Conservation (phyloP, 2,797 vertebrate species). For the Cephalopachus bancanus region DNA sequence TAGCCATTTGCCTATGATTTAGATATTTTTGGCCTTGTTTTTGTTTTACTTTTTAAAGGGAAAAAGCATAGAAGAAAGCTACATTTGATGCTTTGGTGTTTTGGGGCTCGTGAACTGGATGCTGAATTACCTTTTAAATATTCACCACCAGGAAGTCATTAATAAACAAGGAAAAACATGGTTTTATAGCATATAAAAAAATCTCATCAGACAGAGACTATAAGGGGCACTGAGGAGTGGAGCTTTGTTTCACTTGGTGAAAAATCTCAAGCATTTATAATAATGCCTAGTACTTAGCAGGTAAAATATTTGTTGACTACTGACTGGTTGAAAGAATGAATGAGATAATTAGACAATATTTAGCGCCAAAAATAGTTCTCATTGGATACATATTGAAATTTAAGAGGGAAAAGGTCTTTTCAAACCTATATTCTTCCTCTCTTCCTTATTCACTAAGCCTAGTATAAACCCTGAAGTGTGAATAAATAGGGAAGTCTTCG, state of each 20-base stretch:
- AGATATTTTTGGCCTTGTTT: not conserved
- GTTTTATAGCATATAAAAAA: not conserved
- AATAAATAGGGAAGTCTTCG: not conserved
- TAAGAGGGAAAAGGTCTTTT: not conserved
- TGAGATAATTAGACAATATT: conserved; percentile 76
- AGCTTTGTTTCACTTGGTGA: not conserved
- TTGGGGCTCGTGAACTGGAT: not conserved
- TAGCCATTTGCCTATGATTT: not conserved
- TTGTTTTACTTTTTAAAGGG: not conserved
- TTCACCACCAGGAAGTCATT: not conserved
- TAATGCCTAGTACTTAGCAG: conserved; percentile 26
- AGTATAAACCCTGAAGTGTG: not conserved
- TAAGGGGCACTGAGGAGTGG: accelerated
- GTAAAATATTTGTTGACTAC: conserved; percentile 68
- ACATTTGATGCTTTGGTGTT: not conserved
- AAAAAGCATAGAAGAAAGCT: not conserved
- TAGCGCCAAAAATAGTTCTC: conserved; percentile 67
- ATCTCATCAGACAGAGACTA: not conserved
- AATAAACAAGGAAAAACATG: not conserved
- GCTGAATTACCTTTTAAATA: conserved; percentile 34
- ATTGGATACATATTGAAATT: not conserved
- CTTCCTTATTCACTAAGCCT: not conserved
- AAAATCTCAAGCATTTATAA: not conserved
- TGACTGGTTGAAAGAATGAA: conserved; percentile 63
- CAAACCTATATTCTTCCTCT: not conserved